Conservation (phyloP, 2,888 invertebrate species). For the Augochlorella aurata region DNA sequence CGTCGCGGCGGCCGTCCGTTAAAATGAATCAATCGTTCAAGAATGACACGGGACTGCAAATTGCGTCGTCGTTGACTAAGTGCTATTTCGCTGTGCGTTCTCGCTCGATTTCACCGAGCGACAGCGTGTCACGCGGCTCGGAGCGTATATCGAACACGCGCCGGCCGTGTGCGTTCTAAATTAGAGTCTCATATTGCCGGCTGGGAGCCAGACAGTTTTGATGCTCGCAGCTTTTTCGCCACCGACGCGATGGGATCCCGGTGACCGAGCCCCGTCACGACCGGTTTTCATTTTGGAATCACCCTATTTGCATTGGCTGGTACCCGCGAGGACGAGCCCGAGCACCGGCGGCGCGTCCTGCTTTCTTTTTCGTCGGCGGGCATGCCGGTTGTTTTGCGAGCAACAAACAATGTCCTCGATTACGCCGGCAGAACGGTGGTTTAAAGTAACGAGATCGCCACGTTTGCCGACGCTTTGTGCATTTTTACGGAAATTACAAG, state of each 20-base stretch:
- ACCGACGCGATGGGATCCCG: slow-evolving; percentile 10
- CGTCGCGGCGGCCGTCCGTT: not conserved
- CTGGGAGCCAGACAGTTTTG: slow-evolving; percentile 38
- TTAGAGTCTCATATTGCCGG: slow-evolving; percentile 54
- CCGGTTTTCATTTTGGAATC: slow-evolving; percentile 63
- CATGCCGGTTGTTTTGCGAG: slow-evolving; percentile 51
- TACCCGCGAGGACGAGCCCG: not conserved
- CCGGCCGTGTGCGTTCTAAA: slow-evolving; percentile 41
- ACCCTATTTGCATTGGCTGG: slow-evolving; percentile 45
- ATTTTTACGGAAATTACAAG: slow-evolving; percentile 68
- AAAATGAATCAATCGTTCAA: slow-evolving; percentile 9
- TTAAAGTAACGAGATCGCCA: slow-evolving; percentile 65
- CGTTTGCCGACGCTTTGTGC: slow-evolving; percentile 63
- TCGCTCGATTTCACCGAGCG: slow-evolving; percentile 30
- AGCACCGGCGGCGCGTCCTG: slow-evolving; percentile 29
- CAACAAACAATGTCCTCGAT: slow-evolving; percentile 62
- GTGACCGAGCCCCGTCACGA: slow-evolving; percentile 19
- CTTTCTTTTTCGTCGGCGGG: not conserved
- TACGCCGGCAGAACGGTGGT: slow-evolving; percentile 49
- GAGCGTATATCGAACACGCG: slow-evolving; percentile 15
- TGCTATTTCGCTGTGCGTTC: slow-evolving; percentile 21
- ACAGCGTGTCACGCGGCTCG: not conserved
- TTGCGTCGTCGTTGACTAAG: slow-evolving; percentile 8
- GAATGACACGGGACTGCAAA: slow-evolving; percentile 22
- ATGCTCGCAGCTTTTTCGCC: slow-evolving; percentile 37